Evolutionary conservation across 2,888 invertebrate genomes (phyloP), one percentile per base, ranked within the genome.

Genomic region (Lampropteryx suffumata): DNA sequence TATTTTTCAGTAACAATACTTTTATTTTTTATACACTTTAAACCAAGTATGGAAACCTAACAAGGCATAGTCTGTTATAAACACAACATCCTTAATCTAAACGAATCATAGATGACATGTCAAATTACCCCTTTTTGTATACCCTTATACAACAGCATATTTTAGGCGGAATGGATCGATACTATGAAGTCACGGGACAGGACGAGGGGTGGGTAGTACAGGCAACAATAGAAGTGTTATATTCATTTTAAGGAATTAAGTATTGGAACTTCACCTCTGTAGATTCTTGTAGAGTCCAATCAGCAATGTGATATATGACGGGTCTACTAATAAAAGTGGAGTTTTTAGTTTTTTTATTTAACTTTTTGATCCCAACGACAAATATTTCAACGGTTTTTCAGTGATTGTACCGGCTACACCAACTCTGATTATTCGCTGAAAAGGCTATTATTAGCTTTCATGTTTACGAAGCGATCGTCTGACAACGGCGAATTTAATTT

Each of bases 81-180:
- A 21, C 43, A 27, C 42, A n/a, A n/a, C n/a, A n/a, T 21, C 30
- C 12, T 4, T 17, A 3, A 17, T 17, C 48, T 58, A 45, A 58
- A 42, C 43, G 55, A 57, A 61, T 61, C 50, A 57, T 3, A 7
- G 24, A 24, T 24, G 5, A 7, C 53, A 51, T 43, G 50, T 47
- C 53, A 39, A 55, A 57, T 57, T 61, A 59, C 57, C 55, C 61
- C 60, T 58, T 56, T 57, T 57, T 51, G 47, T 49, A 55, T 59
- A 53, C 28, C 41, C 59, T 57, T 73, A 27, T 74, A 72, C 69
- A 68, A 65, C 69, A 69, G 72, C 71, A 71, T 69, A 67, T 73
- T 80, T 75, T 65, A 55, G 71, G 71, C 69, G 67, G 71, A 70
- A 71, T 68, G 80, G 88, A 88, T 89, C 89, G 88, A 88, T 87